These are phyloP conservation scores for Furcifer pardalis DNA, from an alignment of 2,797 vertebrate species.

Conservation along the genomic window DNA sequence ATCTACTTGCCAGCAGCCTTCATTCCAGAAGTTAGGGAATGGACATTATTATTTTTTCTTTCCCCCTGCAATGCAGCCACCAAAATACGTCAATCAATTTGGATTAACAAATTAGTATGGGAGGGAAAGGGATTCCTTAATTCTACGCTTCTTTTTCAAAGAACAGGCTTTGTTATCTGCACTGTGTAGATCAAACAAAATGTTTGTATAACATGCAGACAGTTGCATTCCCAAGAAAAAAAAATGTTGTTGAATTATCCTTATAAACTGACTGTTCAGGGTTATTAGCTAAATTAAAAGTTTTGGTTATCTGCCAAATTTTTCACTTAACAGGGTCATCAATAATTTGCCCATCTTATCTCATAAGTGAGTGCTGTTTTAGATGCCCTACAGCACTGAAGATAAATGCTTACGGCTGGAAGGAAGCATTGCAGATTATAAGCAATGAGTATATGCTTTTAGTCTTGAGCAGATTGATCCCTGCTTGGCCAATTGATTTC, in stretches of 20 bases:
- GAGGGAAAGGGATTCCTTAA: no score
- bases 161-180: not conserved
- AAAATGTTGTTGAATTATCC: not conserved
- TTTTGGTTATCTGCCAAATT: not conserved
- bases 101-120: no score
- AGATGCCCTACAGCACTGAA: conserved; percentile 29
- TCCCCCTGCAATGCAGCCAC: no score
- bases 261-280: conserved; percentile 10
- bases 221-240: not conserved
- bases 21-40: no score
- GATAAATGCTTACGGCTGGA: conserved; percentile 35
- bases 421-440: conserved; percentile 17
- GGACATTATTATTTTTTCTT: no score
- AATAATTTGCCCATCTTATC: conserved; percentile 27
- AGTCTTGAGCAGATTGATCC: conserved; percentile 47
- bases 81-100: no score
- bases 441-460: conserved; percentile 25
- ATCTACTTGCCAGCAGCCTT: no score
- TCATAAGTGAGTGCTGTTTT: conserved; percentile 20
- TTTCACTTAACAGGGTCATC: not conserved
- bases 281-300: conserved; percentile 24
- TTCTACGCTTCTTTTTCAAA: not conserved
- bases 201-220: not conserved
- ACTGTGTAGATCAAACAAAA: not conserved
- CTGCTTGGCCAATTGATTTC: conserved; percentile 62